Conservation (phyloP, 2,888 invertebrate species). For the Megastigmus dorsalis region DNA sequence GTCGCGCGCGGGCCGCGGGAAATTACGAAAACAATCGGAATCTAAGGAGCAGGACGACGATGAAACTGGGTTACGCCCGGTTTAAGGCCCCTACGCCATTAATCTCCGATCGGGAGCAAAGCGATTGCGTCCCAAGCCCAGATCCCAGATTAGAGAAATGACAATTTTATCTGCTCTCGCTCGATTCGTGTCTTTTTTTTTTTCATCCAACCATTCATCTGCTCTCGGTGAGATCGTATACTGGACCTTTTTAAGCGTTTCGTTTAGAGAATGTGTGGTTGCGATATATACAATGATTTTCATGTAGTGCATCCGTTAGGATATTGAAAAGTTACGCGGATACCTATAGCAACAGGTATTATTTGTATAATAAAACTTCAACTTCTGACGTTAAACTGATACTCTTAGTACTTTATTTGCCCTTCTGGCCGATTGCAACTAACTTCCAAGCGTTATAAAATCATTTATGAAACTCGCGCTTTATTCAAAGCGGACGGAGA, state of each 20-base stretch:
- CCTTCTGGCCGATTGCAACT: too few relatives aligned
- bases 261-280: background rate
- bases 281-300: background rate
- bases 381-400: too few relatives aligned
- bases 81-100: too few relatives aligned
- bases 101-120: background rate
- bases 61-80: slow-evolving; percentile 38
- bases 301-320: background rate
- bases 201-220: background rate
- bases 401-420: too few relatives aligned
- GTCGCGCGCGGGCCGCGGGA: slow-evolving; percentile 7
- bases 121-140: background rate
- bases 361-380: too few relatives aligned
- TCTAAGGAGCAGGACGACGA: background rate
- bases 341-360: too few relatives aligned
- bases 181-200: background rate
- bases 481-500: background rate
- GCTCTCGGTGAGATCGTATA: too few relatives aligned
- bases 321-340: background rate
- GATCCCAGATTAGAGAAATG: slow-evolving; percentile 13
- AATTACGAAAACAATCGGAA: slow-evolving; percentile 51
- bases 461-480: too few relatives aligned
- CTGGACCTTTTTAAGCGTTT: background rate
- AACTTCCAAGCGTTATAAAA: too few relatives aligned
- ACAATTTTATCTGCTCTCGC: slow-evolving; percentile 6